phyloP scores from a whole-genome alignment of 1,140 invertebrate genomes.

The Reticulitermes speratus region DNA sequence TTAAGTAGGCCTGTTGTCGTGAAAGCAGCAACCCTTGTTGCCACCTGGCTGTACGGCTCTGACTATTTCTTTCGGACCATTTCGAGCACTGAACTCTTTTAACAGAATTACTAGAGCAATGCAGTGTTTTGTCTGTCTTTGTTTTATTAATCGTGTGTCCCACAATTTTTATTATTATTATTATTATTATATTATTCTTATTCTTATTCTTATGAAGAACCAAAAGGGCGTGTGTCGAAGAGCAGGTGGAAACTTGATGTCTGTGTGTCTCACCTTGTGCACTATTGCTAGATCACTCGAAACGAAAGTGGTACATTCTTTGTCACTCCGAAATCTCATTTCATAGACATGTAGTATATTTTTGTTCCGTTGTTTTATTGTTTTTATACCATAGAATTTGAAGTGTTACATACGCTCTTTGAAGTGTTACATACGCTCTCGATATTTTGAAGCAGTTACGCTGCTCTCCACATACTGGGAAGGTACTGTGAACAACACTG shows the following conservation, averaged over 20 bases:
- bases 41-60: background rate
- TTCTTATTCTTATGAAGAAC: background rate
- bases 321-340: background rate
- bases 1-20: no score
- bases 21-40: background rate
- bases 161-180: background rate
- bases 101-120: background rate
- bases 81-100: background rate
- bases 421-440: background rate
- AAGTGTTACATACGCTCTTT: background rate
- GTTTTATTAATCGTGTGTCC: conserved; percentile 9
- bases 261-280: conserved; percentile 13
- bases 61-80: background rate
- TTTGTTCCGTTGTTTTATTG: background rate
- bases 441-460: background rate
- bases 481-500: background rate
- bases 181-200: no score
- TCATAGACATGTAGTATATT: conserved; percentile 1
- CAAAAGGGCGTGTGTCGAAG: background rate
- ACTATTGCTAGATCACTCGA: background rate
- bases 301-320: background rate
- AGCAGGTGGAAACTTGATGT: background rate
- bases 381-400: background rate
- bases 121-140: background rate
- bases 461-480: background rate